phyloP scores from a whole-genome alignment of 2,797 vertebrate genomes.

The Notoglanidium macrostoma region DNA sequence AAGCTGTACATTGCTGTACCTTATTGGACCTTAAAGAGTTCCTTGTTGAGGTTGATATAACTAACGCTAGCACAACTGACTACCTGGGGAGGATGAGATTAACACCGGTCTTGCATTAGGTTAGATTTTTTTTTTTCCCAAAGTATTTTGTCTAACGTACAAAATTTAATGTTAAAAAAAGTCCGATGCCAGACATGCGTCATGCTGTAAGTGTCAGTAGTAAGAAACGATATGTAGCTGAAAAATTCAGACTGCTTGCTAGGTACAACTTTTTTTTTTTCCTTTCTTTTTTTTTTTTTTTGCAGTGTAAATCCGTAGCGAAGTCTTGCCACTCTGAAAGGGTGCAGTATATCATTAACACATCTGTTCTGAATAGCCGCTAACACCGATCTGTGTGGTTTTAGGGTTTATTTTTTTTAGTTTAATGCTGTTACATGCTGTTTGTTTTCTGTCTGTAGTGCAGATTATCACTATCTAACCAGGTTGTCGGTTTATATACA shows the following conservation, averaged over 20 bases:
- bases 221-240: not conserved
- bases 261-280: slow-evolving; percentile 4
- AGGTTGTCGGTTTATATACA: slow-evolving; percentile 25
- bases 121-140: slow-evolving; percentile 6
- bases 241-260: slow-evolving; percentile 23
- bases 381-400: slow-evolving; percentile 48
- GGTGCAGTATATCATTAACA: slow-evolving; percentile 32
- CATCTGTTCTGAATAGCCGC: slow-evolving; percentile 37
- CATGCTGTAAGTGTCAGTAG: slow-evolving; percentile 21
- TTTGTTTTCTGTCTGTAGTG: slow-evolving; percentile 31
- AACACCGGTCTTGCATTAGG: slow-evolving; percentile 12
- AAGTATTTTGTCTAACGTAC: not conserved
- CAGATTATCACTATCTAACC: slow-evolving; percentile 42
- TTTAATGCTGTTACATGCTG: slow-evolving; percentile 31
- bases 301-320: slow-evolving; percentile 38
- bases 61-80: slow-evolving; percentile 40
- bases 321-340: slow-evolving; percentile 18
- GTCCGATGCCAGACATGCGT: not conserved
- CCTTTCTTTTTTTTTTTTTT: not conserved
- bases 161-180: not conserved
- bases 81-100: slow-evolving; percentile 33
- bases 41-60: slow-evolving; percentile 43
- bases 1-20: slow-evolving; percentile 38
- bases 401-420: slow-evolving; percentile 25
- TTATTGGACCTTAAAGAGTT: slow-evolving; percentile 43